Percentiles rank a stretch among this genome's conserved stretches.
phyloP scores from a whole-genome alignment of 2,888 invertebrate species.

The Mesodorylaimus sp. region DNA sequence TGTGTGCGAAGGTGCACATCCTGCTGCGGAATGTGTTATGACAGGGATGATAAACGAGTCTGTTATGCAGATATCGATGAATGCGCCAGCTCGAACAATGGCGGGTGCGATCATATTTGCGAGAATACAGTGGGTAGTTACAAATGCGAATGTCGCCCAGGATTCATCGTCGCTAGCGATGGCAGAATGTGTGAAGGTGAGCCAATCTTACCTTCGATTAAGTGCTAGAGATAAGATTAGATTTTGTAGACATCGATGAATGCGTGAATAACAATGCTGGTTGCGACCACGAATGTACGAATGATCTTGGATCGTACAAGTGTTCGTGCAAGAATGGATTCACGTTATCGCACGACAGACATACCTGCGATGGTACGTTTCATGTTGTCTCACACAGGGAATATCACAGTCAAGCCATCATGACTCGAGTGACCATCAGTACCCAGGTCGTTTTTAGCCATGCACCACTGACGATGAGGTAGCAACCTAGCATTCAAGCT shows the following conservation, averaged over 20 bases:
- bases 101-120: slow-evolving; percentile 32
- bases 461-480: too few relatives aligned
- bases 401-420: too few relatives aligned
- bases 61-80: slow-evolving; percentile 52
- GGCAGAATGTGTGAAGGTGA: slow-evolving; percentile 23
- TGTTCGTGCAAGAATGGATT: slow-evolving; percentile 29
- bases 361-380: slow-evolving; percentile 20
- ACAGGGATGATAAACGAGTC: too few relatives aligned
- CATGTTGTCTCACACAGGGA: too few relatives aligned
- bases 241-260: slow-evolving; percentile 50
- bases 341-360: slow-evolving; percentile 18
- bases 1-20: too few relatives aligned
- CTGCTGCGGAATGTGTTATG: too few relatives aligned
- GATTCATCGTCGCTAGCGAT: slow-evolving; percentile 19
- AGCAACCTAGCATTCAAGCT: too few relatives aligned
- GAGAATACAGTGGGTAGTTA: slow-evolving; percentile 32
- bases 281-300: slow-evolving; percentile 32
- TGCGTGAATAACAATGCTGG: slow-evolving; percentile 28
- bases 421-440: too few relatives aligned
- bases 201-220: slow-evolving; percentile 16
- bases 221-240: slow-evolving; percentile 11
- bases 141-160: slow-evolving; percentile 26
- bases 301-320: slow-evolving; percentile 30
- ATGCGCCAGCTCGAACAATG: slow-evolving; percentile 28
- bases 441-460: too few relatives aligned